A percentile compares a stretch with the other conserved stretches of the same genome.
Evolutionary conservation across 2,797 vertebrate species (phyloP).

Genomic region (Periparus ater): DNA sequence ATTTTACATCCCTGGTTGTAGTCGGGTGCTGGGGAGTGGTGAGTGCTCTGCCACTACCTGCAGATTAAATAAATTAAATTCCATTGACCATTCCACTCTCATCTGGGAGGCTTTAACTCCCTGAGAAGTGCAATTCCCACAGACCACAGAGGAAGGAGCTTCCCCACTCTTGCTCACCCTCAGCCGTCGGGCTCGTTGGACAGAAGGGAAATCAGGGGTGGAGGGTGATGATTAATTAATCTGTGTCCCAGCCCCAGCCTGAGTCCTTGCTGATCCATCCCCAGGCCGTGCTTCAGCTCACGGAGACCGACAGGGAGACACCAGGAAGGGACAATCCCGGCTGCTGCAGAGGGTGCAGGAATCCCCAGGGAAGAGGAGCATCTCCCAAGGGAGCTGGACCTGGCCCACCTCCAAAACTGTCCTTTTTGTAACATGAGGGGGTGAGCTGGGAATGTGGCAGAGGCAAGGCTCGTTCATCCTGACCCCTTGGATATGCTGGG

Average conservation of each 20-base stretch:
- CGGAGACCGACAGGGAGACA: fast-evolving
- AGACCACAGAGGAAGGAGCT: neutral
- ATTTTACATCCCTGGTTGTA: neutral
- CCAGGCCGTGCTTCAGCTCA: fast-evolving
- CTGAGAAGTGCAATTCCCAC: neutral
- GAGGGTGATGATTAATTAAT: neutral
- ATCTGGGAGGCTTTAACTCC: neutral
- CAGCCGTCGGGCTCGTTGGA: neutral
- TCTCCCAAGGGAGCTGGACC: neutral
- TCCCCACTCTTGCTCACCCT: neutral
- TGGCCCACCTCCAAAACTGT: neutral
- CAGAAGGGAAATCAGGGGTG: no score
- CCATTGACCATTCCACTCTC: neutral
- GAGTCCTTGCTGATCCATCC: neutral
- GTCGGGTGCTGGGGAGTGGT: neutral
- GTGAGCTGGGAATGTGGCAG: neutral
- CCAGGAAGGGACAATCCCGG: fast-evolving
- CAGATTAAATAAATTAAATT: neutral
- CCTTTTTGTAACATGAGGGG: fast-evolving
- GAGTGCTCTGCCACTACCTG: neutral
- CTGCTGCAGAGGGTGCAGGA: fast-evolving
- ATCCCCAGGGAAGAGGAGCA: neutral
- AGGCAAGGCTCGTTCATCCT: fast-evolving
- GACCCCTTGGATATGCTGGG: neutral
- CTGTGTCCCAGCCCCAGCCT: neutral